Evolutionary conservation across 2,113 vertebrate genomes (phyloP).

Genomic region (Crotophaga sulcirostris): DNA sequence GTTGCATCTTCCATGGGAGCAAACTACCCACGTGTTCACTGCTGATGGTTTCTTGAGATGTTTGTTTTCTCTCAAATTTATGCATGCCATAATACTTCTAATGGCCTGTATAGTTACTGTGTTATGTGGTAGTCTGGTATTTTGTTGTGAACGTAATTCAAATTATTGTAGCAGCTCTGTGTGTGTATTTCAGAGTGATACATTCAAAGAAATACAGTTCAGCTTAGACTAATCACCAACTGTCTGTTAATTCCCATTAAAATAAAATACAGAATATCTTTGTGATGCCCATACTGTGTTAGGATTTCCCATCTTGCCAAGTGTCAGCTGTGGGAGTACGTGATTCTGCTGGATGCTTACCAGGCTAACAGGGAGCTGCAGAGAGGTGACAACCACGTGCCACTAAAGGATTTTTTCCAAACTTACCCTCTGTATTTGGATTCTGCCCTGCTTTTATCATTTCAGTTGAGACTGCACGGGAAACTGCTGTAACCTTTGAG

Average conservation of each 20-base stretch:
- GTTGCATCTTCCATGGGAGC: neutral
- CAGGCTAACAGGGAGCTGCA: neutral
- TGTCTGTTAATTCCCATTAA: neutral
- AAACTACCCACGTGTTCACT: accelerated
- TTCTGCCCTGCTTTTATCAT: neutral
- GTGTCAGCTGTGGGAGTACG: accelerated
- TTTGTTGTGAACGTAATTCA: neutral
- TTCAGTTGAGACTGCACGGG: neutral
- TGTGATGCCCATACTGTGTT: neutral
- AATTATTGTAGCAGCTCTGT: neutral
- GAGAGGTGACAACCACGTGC: neutral
- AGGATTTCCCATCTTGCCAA: neutral
- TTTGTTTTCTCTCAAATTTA: neutral
- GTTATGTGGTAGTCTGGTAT: neutral
- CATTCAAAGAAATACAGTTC: neutral
- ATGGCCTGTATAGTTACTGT: neutral
- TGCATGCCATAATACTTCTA: neutral
- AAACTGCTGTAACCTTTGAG: neutral
- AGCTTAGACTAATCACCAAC: neutral
- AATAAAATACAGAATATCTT: neutral
- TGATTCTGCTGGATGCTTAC: neutral
- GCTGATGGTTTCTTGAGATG: neutral
- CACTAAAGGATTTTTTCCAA: neutral
- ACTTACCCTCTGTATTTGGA: neutral
- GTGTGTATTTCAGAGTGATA: neutral